A percentile compares a stretch with the other conserved stretches of the same genome.
These are phyloP conservation scores for Chloroceryle inda DNA, from an alignment of 2,797 vertebrate species.

Conservation along the genomic window DNA sequence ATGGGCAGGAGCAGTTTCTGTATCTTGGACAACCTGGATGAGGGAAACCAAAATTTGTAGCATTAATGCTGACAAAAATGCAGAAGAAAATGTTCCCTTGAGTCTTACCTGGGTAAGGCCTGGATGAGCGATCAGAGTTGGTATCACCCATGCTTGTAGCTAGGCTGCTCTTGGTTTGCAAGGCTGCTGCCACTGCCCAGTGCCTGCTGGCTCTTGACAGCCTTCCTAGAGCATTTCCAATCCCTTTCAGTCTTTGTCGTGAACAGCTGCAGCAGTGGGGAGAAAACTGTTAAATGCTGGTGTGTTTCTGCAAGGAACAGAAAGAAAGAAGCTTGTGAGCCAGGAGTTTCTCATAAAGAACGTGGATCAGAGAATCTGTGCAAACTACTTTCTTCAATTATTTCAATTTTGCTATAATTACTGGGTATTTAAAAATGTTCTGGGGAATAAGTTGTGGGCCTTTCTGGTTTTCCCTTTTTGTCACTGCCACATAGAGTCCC, in stretches of 20 bases:
- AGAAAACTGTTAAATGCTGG: neutral
- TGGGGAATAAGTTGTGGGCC: neutral
- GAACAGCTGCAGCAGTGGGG: neutral
- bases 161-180: neutral
- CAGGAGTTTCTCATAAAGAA: neutral
- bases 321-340: neutral
- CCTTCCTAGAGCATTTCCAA: neutral
- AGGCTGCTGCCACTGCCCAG: neutral
- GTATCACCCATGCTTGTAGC: neutral
- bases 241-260: neutral
- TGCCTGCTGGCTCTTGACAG: neutral
- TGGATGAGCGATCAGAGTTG: neutral
- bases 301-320: neutral
- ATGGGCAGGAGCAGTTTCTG: neutral
- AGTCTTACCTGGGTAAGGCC: neutral
- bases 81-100: neutral
- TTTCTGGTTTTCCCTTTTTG: neutral
- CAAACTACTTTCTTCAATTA: neutral
- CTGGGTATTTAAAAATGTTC: constrained; percentile 13
- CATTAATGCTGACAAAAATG: neutral
- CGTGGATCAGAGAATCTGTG: neutral
- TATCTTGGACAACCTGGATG: neutral
- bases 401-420: constrained; percentile 5
- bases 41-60: neutral
- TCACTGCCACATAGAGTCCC: neutral